Base-by-base conservation (phyloP, 2,888 invertebrate genomes). In the Ernsta delagoae region DNA sequence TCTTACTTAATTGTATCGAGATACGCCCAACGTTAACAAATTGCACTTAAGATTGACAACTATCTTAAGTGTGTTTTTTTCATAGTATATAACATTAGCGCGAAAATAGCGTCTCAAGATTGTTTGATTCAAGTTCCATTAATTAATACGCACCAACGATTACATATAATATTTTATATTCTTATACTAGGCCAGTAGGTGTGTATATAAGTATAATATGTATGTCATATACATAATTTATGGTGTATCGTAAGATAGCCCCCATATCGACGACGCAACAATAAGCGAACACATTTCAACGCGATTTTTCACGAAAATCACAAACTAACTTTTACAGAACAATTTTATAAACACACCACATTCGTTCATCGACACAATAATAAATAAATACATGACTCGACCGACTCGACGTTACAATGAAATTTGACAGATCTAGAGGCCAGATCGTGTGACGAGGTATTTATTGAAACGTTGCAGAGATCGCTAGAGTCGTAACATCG, bases 231-330 rank as follows among this genome's bases (percentile, higher is more conserved):
- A n/a, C n/a, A n/a, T n/a, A n/a, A n/a, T n/a, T n/a, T 48, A 12
- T 5, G 2, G 16, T 16, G 7, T 9, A 34, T 61, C 61, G 36
- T 16, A 16, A 59, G 8, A n/a, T 36, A 11, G 12, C n/a, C 5
- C 3, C 3, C 5, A 5, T 5, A 16, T 36, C 53, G 41, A 4
- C 62, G 24, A 24, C 62, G 53, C 5, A 9, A 12, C 1, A 63
- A 36, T 5, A 39, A 11, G 39, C 7, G 12, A 11, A 16, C 69
- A 39, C 57, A 12, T 71, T 71, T 67, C 72, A 68, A 64, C 66
- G 59, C 70, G 71, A 67, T 68, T 70, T 68, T 71, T 71, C 71
- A 71, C 71, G 70, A 72, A 75, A 70, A 63, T 72, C 65, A 70
- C 72, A 71, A 72, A 68, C 56, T 43, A 45, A 56, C 61, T 61